Base-by-base conservation (phyloP, 2,113 vertebrate species). In the Spermophilus dauricus region DNA sequence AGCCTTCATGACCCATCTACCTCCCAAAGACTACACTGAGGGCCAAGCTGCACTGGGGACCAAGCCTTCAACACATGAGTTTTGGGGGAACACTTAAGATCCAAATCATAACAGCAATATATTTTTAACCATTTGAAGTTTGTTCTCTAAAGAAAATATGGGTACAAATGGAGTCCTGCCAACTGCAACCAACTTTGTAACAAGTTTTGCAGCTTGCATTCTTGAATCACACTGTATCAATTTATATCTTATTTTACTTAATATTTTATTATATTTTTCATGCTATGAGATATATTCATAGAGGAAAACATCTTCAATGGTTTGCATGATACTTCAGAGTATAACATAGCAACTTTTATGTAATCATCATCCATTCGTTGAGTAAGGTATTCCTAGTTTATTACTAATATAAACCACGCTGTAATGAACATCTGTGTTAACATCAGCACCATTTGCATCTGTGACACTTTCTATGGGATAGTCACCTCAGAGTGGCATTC, bases 201-300 rank as follows among this genome's bases (percentile, higher is more conserved):
- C 16, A 45, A 18, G 56, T 67, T 94, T 69, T 82, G 34, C 0
- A 73, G 32, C 9, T 75, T 94, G 28, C 30, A 26, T 77, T 94
- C 67, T 24, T 73, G n/a, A 51, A 69, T 85, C 39, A 72, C 10
- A 28, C 10, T 24, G 10, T 76, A 76, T 20, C 39, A 89, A 73
- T 76, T 86, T 80, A 83, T 39, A 18, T 70, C 51, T 95, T 61
- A 70, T 16, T 96, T 87, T 76, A 83, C 32, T 78, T 39, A n/a
- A 42, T 24, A 72, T 84, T 91, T 91, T 89, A 28, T 39, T 82
- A 48, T 56, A 34, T 24, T 32, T 24, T 88, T 2, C 20, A 82
- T 51, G 3, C 42, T 32, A 34, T 91, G 51, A 80, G 37, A 75
- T 85, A 5, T 63, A 26, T 92, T 87, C 4, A 30, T 51, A 63